Base-by-base conservation (phyloP, 2,113 vertebrate genomes). In the Odocoileus hemionus region DNA sequence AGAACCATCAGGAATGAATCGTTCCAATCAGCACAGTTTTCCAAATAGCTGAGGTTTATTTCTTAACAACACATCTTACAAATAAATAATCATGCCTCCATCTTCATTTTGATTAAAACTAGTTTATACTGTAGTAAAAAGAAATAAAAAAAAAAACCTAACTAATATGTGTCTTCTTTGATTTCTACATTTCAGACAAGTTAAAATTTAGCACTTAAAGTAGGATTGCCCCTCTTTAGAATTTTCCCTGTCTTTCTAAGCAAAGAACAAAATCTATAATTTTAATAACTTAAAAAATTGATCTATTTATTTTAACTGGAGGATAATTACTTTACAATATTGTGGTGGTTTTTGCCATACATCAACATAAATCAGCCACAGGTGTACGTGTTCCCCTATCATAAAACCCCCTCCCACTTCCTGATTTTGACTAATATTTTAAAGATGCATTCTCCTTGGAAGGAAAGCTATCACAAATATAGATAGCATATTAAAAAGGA, bases 1-100 rank as follows among this genome's bases (percentile, higher is more conserved):
- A 80, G 78, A 85, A 95, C 12, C 25, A 94, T 92, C 25, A 1
- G n/a, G 47, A 94, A 85, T 92, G 91, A 96, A 52, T 96, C 78
- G 82, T 89, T 92, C 28, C 19, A 85, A 92, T 60, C 43, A 89
- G 13, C 30, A 94, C 21, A 30, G 58, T 86, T 70, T 95, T 95
- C 54, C 54, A 89, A 39, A 74, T 82, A 94, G 60, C 30, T 74
- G 33, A 92, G 57, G 30, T 67, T 83, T 86, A 89, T 79, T 94
- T 96, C 28, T 74, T 39, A 78, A 85, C 30, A n/a, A 89, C 33
- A 50, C 14, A 85, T 15, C 50, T 85, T 83, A 67, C 58, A 84
- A 91, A 76, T 87, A 94, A 88, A 70, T 61, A 88, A 23, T 47
- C 2, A 16, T 70, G 3, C 16, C 11, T 85, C 28, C 36, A n/a